phyloP scores from a whole-genome alignment of 2,113 vertebrate species.

The Paramisgurnus dabryanus region DNA sequence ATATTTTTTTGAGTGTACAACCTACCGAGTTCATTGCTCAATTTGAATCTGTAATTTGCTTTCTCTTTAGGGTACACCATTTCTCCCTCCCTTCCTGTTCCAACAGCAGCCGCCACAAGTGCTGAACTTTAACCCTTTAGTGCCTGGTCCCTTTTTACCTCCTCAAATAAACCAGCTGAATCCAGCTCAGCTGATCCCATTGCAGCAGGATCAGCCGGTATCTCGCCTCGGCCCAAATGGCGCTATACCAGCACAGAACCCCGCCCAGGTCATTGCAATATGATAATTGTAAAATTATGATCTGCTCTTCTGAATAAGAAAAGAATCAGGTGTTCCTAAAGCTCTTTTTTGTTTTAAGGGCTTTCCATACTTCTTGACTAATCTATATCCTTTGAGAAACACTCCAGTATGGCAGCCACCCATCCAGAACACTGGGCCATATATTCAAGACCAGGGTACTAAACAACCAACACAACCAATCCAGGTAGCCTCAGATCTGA shows the following conservation, averaged over 20 bases:
- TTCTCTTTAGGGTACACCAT: slow-evolving; percentile 58
- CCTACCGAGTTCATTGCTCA: too few species aligned
- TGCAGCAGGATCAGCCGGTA: slow-evolving; percentile 68
- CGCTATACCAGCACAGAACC: slow-evolving; percentile 60
- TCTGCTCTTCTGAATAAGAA: too few species aligned
- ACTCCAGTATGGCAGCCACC: slow-evolving; percentile 55
- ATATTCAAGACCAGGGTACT: slow-evolving; percentile 64
- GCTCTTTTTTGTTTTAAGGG: slow-evolving; percentile 57
- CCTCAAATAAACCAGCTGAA: slow-evolving; percentile 68
- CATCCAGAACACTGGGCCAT: slow-evolving; percentile 59
- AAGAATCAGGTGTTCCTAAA: neutral
- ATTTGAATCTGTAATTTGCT: neutral
- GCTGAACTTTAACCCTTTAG: slow-evolving; percentile 70
- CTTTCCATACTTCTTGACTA: slow-evolving; percentile 67
- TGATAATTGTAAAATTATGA: too few species aligned
- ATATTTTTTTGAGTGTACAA: too few species aligned
- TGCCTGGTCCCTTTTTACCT: slow-evolving; percentile 67
- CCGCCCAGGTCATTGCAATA: slow-evolving; percentile 65
- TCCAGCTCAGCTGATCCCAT: slow-evolving; percentile 59
- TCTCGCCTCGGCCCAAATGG: slow-evolving; percentile 61
- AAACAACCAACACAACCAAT: slow-evolving; percentile 69
- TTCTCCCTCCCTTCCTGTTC: slow-evolving; percentile 68
- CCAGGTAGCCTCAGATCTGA: slow-evolving; percentile 59
- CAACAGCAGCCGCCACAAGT: slow-evolving; percentile 72
- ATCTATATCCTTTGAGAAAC: slow-evolving; percentile 71